phyloP scores from a whole-genome alignment of 1,140 invertebrate genomes.

The Diabrotica virgifera region DNA sequence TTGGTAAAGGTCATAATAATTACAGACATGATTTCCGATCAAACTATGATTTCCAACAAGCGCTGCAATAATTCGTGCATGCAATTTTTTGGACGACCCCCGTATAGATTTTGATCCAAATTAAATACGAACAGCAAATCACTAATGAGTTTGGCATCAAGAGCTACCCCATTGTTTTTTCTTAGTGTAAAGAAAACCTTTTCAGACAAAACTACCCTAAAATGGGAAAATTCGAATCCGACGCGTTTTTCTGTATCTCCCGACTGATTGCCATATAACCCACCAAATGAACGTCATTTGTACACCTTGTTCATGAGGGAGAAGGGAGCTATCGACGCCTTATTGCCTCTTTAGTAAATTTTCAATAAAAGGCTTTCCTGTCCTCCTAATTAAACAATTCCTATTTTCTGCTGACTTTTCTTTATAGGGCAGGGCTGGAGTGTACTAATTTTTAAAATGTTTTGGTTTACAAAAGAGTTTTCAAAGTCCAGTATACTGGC shows the following conservation, averaged over 20 bases:
- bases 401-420: background rate
- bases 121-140: no score
- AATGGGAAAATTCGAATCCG: background rate
- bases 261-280: constrained; percentile 8
- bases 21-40: no score
- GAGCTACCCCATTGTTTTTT: background rate
- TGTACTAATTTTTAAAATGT: no score
- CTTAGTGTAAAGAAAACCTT: background rate
- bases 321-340: background rate
- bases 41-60: no score
- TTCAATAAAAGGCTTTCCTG: constrained; percentile 7
- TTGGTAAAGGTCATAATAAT: no score
- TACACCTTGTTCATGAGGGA: constrained; percentile 6
- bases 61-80: no score
- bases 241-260: constrained; percentile 7
- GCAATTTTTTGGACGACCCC: no score
- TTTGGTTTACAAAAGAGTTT: no score
- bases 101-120: no score
- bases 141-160: no score
- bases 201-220: background rate
- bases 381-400: constrained; percentile 11
- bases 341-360: constrained; percentile 6
- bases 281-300: constrained; percentile 8
- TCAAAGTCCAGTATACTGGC: no score
- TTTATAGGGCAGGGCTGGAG: background rate